A percentile compares a stretch with the other conserved stretches of the same genome.
phyloP scores from a whole-genome alignment of 1,140 invertebrate species.

The Aradophagus sp. region DNA sequence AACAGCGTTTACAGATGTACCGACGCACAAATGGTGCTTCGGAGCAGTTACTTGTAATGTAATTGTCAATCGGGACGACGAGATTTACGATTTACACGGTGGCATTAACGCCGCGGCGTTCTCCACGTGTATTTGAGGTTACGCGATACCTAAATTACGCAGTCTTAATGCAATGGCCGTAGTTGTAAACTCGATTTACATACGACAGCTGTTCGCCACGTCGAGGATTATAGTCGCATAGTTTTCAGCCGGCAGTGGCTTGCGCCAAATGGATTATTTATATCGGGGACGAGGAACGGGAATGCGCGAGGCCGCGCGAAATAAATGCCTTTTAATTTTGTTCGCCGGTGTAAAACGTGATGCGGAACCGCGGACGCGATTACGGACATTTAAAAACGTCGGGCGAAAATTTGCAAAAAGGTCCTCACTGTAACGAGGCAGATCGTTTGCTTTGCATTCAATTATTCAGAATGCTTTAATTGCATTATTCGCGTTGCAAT shows the following conservation, averaged over 20 bases:
- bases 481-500: conserved; percentile 30
- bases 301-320: conserved; percentile 38
- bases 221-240: conserved; percentile 33
- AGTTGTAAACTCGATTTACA: conserved; percentile 47
- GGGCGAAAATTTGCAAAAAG: conserved; percentile 19
- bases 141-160: conserved; percentile 24
- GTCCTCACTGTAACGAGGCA: conserved; percentile 31
- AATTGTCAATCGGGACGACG: not conserved
- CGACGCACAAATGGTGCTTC: too few relatives aligned
- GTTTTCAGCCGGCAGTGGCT: conserved; percentile 33
- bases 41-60: not conserved
- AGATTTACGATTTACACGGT: not conserved
- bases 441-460: conserved; percentile 29
- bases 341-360: conserved; percentile 28
- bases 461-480: conserved; percentile 29
- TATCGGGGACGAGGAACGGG: conserved; percentile 51
- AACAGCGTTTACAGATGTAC: too few relatives aligned
- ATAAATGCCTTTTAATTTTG: conserved; percentile 44
- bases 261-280: conserved; percentile 43
- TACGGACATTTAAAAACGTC: conserved; percentile 22
- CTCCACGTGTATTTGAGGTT: not conserved
- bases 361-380: conserved; percentile 18
- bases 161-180: conserved; percentile 29
- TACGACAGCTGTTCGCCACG: conserved; percentile 47
- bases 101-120: not conserved